Evolutionary conservation across 2,888 invertebrate genomes (phyloP).

Genomic region (Clanis bilineata): DNA sequence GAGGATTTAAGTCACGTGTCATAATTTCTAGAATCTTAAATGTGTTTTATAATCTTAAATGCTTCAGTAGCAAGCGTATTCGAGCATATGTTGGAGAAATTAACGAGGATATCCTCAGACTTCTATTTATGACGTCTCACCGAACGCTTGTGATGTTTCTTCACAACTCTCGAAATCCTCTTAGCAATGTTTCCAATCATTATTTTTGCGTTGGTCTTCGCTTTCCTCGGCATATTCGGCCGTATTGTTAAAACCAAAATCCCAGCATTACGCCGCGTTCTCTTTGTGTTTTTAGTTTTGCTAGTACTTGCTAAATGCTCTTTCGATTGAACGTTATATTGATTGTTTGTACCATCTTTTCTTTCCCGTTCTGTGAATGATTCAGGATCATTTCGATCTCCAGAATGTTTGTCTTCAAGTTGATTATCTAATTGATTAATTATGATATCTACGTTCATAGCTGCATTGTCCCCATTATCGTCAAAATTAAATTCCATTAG

Average conservation of each 20-base stretch:
- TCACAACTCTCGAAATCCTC: conserved; percentile 19
- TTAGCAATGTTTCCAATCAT: conserved; percentile 33
- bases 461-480: conserved; percentile 17
- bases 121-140: not conserved
- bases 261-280: conserved; percentile 2
- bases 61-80: too few relatives aligned
- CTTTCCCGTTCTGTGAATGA: not conserved
- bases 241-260: conserved; percentile 30
- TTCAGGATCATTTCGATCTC: not conserved
- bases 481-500: conserved; percentile 23
- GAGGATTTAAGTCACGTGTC: too few relatives aligned
- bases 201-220: conserved; percentile 41
- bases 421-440: not conserved
- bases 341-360: not conserved
- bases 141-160: not conserved
- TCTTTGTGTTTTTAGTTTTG: not conserved
- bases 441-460: not conserved
- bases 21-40: too few relatives aligned
- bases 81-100: too few relatives aligned
- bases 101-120: not conserved
- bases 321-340: not conserved
- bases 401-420: not conserved
- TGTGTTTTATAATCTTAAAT: too few relatives aligned
- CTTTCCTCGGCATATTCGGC: conserved; percentile 34
- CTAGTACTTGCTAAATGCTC: not conserved